These are phyloP conservation scores for Columba janthina DNA, from an alignment of 2,113 vertebrate genomes.

Conservation along the genomic window DNA sequence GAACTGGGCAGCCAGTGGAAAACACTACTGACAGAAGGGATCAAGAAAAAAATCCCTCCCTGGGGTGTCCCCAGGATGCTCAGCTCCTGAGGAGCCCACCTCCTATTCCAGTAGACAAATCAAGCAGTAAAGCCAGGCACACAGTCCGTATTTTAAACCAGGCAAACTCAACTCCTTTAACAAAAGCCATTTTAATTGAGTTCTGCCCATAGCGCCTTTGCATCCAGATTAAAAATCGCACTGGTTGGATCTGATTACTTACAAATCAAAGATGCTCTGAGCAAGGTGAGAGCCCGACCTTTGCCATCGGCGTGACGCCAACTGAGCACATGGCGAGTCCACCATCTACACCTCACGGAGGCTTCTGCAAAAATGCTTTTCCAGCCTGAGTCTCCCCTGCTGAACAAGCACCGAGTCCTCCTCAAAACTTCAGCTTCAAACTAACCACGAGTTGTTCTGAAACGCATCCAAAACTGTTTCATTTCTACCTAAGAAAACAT, in stretches of 20 bases:
- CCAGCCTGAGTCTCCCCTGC: neutral
- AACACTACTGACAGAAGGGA: neutral
- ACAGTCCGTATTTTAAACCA: neutral
- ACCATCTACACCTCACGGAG: rapidly evolving
- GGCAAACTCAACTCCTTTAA: neutral
- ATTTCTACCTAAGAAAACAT: neutral
- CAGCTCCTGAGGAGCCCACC: neutral
- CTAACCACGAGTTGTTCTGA: neutral
- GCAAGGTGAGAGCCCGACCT: rapidly evolving
- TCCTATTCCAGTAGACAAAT: neutral
- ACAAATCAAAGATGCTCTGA: neutral
- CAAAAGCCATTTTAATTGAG: neutral
- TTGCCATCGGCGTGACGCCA: neutral
- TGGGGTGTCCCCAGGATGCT: rapidly evolving
- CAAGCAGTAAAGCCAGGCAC: neutral
- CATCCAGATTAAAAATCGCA: neutral
- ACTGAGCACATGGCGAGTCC: rapidly evolving
- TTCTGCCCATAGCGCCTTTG: neutral
- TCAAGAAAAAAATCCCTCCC: neutral
- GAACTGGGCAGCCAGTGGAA: neutral
- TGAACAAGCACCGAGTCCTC: neutral
- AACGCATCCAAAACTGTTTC: neutral
- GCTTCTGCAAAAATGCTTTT: neutral
- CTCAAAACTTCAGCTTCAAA: neutral
- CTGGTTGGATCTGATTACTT: neutral